Base-by-base conservation (phyloP, 2,113 vertebrate species). In the Hymenochirus boettgeri region DNA sequence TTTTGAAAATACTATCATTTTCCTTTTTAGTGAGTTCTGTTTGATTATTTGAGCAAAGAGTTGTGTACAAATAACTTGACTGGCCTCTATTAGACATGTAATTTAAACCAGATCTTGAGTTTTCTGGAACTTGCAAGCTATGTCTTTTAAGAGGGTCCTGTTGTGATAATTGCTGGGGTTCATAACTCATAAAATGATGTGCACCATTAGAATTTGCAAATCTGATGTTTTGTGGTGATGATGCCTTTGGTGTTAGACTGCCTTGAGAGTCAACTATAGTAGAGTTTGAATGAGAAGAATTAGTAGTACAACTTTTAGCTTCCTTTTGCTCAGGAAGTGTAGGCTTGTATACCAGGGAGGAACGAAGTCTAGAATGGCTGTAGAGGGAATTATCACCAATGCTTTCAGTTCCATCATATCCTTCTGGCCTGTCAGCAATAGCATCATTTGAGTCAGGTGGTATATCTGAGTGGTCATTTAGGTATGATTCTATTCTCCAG, bases 401-500 rank as follows among this genome's bases (percentile, higher is more conserved):
- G 62, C 77, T 84, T 58, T 95, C 87, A 11, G 69, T 17, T 31
- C 59, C 61, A 21, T 85, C 90, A 10, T 74, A 74, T 51, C 59
- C 18, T n/a, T 96, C 94, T 2, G 83, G 83, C 37, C 79, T 82
- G 27, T 89, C 88, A 5, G 75, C 73, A n/a, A 73, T 71, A 0
- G 79, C 80, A 12, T 78, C 80, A 8, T 83, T 86, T 37, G 92
- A 80, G 21, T 81, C 80, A 0, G 70, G 73, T 1, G 83, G 77
- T 22, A 70, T 71, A 22, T 95, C 95, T 0, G 82, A 73, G 0
- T 87, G 75, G 53, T 89, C 90, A 37, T 94, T 91, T 70, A 99
- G 85, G 69, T 97, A 98, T 0, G 93, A 92, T 55, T 97, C 91
- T 26, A 99, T 95, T 72, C 95, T 79, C 91, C 84, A 89, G 70